Evolutionary conservation across 2,113 vertebrate genomes (phyloP).

Genomic region (Oryctolagus cuniculus): mOryCun1.1 NC_091438.1:10938001-10938500

Average conservation of each 20-base stretch:
- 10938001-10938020: neutral
- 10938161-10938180: too few relatives aligned
- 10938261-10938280: rapidly evolving
- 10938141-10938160: neutral
- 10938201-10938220: too few relatives aligned
- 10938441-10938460: neutral
- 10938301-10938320: too few relatives aligned
- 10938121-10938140: neutral
- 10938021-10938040: too few relatives aligned
- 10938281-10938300: too few relatives aligned
- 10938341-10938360: neutral
- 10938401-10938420: neutral
- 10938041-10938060: neutral
- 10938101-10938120: neutral
- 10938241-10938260: neutral
- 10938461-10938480: neutral
- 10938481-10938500: rapidly evolving
- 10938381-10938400: constrained; percentile 56
- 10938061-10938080: neutral
- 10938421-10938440: neutral
- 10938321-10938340: neutral
- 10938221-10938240: neutral
- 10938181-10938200: neutral
- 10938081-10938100: neutral
- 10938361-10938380: neutral